A percentile compares a stretch with the other conserved stretches of the same genome.
Conservation (phyloP, 2,113 vertebrate genomes). For the Hassar affinis region DNA sequence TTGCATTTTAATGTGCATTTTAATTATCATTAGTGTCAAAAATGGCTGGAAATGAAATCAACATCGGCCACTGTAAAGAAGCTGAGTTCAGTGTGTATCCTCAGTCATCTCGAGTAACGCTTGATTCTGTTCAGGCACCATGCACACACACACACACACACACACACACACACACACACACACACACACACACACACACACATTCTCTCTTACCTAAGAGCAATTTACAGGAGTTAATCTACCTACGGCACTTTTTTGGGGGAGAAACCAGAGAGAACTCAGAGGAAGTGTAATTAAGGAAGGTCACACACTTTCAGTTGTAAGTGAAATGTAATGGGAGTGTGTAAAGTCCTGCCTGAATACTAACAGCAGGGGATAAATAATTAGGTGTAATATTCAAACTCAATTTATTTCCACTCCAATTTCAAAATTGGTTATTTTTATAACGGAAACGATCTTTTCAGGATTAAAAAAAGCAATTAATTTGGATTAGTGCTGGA, state of each 20-base stretch:
- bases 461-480: background rate
- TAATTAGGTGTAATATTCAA: background rate
- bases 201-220: too few relatives aligned
- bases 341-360: background rate
- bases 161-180: too few relatives aligned
- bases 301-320: background rate
- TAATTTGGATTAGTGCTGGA: background rate
- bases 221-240: background rate
- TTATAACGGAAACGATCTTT: background rate
- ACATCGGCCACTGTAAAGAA: background rate
- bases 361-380: background rate
- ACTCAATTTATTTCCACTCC: background rate
- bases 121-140: background rate
- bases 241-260: background rate
- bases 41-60: background rate
- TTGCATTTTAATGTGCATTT: slow-evolving; percentile 19
- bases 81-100: background rate
- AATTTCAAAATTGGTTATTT: background rate
- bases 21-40: background rate
- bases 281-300: background rate
- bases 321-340: background rate
- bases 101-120: background rate
- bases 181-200: too few relatives aligned
- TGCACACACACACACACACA: background rate
- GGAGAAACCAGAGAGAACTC: background rate